These are phyloP conservation scores for Porites cylindrica DNA, from an alignment of 92 coral and sea anemone species.

Conservation along the genomic window DNA sequence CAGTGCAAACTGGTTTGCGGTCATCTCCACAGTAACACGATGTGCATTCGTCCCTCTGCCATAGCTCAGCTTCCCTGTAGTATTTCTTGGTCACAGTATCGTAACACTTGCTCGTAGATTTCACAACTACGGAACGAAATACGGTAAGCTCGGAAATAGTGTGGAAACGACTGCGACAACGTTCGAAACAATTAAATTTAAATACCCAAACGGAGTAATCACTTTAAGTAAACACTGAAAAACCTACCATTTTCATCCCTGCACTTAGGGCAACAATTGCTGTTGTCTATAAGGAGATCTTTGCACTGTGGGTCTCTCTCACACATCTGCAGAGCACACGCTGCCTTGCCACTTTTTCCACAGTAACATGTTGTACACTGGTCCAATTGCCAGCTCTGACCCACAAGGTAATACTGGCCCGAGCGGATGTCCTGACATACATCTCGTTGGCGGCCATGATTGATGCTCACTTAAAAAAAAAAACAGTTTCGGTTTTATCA, in stretches of 20 bases:
- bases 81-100: constrained; percentile 90
- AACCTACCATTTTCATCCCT: constrained; percentile 65
- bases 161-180: not conserved
- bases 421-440: constrained; percentile 85
- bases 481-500: not conserved
- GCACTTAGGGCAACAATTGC: constrained; percentile 98
- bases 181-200: not conserved
- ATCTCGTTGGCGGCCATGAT: constrained; percentile 69
- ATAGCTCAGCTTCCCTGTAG: constrained; percentile 89
- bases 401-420: constrained; percentile 86
- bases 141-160: not conserved
- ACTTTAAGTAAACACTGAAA: not conserved
- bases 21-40: constrained; percentile 84
- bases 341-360: constrained; percentile 86
- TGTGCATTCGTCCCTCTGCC: constrained; percentile 98
- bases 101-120: constrained; percentile 77
- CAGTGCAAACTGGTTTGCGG: constrained; percentile 77
- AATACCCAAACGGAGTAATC: too few species aligned
- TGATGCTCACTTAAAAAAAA: constrained; percentile 73
- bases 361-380: constrained; percentile 97
- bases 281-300: constrained; percentile 85
- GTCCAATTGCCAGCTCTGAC: constrained; percentile 95
- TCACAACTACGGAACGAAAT: constrained; percentile 52
- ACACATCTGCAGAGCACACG: constrained; percentile 93
- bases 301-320: constrained; percentile 83